These are phyloP conservation scores for Drosophila auraria DNA, from an alignment of 1,140 invertebrate genomes.

Conservation along the genomic window DNA sequence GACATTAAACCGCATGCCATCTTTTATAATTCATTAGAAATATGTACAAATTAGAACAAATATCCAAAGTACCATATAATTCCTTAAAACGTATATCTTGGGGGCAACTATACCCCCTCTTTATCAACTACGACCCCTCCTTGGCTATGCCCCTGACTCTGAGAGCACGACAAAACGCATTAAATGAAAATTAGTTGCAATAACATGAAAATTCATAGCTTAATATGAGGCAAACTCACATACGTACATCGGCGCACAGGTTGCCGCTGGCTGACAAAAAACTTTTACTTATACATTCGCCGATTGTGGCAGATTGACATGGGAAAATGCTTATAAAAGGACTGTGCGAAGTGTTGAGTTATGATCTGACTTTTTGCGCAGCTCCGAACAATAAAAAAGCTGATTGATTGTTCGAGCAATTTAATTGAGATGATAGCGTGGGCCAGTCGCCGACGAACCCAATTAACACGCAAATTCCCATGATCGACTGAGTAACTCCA, in stretches of 20 bases:
- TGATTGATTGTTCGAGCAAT: conserved; percentile 57
- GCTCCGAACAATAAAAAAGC: conserved; percentile 55
- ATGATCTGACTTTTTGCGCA: conserved; percentile 43
- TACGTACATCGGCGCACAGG: conserved; percentile 13
- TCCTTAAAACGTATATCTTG: too few species aligned
- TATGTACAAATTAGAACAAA: too few species aligned
- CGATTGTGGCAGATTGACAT: conserved; percentile 72
- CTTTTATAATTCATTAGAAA: too few species aligned
- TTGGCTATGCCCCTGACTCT: background rate
- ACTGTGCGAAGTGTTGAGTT: conserved; percentile 66
- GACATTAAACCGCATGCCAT: too few species aligned
- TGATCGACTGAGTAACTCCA: conserved; percentile 19
- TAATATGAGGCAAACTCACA: conserved; percentile 59
- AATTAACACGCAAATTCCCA: conserved; percentile 47
- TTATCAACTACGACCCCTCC: background rate
- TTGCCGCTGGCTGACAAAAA: conserved; percentile 35
- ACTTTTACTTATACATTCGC: conserved; percentile 64
- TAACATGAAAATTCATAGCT: conserved; percentile 83
- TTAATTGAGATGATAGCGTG: conserved; percentile 40
- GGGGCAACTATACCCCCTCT: background rate
- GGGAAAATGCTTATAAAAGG: conserved; percentile 78
- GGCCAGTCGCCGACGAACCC: conserved; percentile 15
- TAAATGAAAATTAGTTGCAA: conserved; percentile 78
- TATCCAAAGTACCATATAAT: too few species aligned
- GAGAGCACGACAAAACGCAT: conserved; percentile 41